A percentile compares a stretch with the other conserved stretches of the same genome.
phyloP scores from a whole-genome alignment of 1,140 invertebrate species.

The Papilio glaucus region DNA sequence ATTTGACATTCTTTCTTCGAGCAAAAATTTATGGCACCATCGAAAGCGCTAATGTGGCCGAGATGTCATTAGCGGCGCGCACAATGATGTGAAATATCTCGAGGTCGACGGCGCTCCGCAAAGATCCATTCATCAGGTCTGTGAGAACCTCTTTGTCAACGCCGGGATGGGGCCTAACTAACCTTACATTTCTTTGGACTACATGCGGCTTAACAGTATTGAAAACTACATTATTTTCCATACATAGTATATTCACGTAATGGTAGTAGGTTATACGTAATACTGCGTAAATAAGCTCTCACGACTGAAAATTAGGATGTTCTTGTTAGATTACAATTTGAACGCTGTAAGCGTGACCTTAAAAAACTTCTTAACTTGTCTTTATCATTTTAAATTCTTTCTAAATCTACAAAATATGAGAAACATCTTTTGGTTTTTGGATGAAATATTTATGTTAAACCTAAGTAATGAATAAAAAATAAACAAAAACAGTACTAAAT shows the following conservation, averaged over 20 bases:
- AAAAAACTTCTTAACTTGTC: no score
- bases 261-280: no score
- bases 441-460: no score
- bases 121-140: slow-evolving; percentile 51
- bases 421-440: no score
- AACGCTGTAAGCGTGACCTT: no score
- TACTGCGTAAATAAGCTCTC: no score
- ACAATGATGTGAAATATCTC: slow-evolving; percentile 63
- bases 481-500: no score
- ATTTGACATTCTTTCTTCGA: slow-evolving; percentile 48
- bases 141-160: slow-evolving; percentile 51
- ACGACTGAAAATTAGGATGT: no score
- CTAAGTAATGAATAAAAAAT: no score
- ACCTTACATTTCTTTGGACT: slow-evolving; percentile 34
- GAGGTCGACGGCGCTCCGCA: slow-evolving; percentile 45
- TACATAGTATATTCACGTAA: neutral
- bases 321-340: no score
- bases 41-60: slow-evolving; percentile 53
- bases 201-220: slow-evolving; percentile 16
- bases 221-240: neutral
- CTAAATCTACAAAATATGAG: no score
- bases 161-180: slow-evolving; percentile 24
- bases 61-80: slow-evolving; percentile 54
- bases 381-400: no score
- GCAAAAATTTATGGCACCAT: slow-evolving; percentile 50